Evolutionary conservation across 2,113 vertebrate genomes (phyloP), one percentile per base, ranked within the genome.

Genomic region (Ceyx margarethae): DNA sequence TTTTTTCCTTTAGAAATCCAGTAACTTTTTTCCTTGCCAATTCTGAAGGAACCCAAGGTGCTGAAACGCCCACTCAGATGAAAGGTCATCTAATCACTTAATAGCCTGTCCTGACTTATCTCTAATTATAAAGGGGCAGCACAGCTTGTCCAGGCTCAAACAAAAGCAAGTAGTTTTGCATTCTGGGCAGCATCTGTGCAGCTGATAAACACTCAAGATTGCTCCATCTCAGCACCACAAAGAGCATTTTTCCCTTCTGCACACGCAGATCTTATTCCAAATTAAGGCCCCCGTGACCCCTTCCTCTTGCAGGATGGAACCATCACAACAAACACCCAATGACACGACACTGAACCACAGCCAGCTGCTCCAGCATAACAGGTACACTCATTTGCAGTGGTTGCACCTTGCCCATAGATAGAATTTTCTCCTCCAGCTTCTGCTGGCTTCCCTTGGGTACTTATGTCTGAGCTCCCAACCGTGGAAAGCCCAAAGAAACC

Each of bases 291-390:
- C 8, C 2, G 0, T 1, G 23, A 22, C 14, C 62, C 81, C 6
- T 21, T 42, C 31, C 57, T 50, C 60, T 74, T 13, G 53, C 61
- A 50, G 69, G 74, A 22, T 0, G 3, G 26, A 46, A 43, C 46
- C 1, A 0, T 69, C 81, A 25, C 33, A 3, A 68, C 40, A 37
- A 61, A 61, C 2, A 66, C 57, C 37, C 73, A 37, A 37, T 37
- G 18, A 15, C 29, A 1, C 2, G 0, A 19, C 0, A 23, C 51
- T 2, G 61, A 71, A 11, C 33, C 3, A 1, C 25, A 40, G 73
- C 65, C 5, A 3, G 3, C 28, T 21, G 60, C 57, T 74, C 33
- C 3, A 13, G 8, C 65, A 67, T 42, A 45, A 2, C 23, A 75
- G 45, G 74, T 26, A 62, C 4, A 21, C 61, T 56, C 21, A 12